A percentile compares a stretch with the other conserved stretches of the same genome.
Evolutionary conservation across 1,140 invertebrate genomes (phyloP).

Genomic region (Centruroides sculpturatus): DNA sequence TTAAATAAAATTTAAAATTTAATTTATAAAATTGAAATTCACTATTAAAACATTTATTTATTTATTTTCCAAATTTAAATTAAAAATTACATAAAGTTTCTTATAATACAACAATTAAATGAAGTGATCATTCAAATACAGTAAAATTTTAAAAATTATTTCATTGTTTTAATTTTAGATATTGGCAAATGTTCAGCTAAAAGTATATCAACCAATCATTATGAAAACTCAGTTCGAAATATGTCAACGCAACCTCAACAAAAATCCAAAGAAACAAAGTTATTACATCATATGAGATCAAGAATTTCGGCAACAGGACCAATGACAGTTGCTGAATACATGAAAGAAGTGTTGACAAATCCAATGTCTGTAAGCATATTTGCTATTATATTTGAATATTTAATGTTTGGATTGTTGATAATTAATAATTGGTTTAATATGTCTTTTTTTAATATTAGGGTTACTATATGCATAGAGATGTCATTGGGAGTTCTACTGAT

Average conservation of each 20-base stretch:
- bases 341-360: conserved; percentile 82
- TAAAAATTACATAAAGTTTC: too few relatives aligned
- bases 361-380: conserved; percentile 38
- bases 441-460: conserved; percentile 35
- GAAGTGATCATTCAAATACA: too few relatives aligned
- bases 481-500: conserved; percentile 62
- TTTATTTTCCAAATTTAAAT: too few relatives aligned
- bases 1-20: too few relatives aligned
- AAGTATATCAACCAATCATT: too few relatives aligned
- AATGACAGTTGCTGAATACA: conserved; percentile 84
- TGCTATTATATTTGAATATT: not conserved
- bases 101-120: too few relatives aligned
- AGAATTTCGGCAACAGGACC: conserved; percentile 43
- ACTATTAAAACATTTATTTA: too few relatives aligned
- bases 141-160: too few relatives aligned
- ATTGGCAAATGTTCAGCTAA: too few relatives aligned
- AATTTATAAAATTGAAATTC: too few relatives aligned
- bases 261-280: conserved; percentile 15
- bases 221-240: too few relatives aligned
- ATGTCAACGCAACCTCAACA: not conserved
- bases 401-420: not conserved
- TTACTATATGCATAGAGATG: conserved; percentile 74
- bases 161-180: too few relatives aligned
- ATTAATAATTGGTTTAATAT: not conserved
- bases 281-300: conserved; percentile 9